A percentile compares a stretch with the other conserved stretches of the same genome.
Conservation (phyloP, 2,113 vertebrate species). For the Calidris pygmaea region DNA sequence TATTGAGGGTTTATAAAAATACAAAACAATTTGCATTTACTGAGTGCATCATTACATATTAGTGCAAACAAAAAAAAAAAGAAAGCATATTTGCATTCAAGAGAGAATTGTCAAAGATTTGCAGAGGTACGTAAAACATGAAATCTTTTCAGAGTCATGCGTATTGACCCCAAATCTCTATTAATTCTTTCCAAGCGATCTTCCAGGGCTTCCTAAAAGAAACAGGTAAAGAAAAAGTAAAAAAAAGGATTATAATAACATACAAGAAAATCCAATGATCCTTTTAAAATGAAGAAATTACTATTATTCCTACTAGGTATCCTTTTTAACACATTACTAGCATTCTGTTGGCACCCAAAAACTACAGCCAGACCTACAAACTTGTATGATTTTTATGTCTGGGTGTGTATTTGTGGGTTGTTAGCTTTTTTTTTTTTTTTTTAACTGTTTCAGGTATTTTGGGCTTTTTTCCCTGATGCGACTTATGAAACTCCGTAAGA, state of each 20-base stretch:
- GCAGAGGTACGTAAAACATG: slow-evolving; percentile 90
- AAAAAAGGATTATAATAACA: background rate
- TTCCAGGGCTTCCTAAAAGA: slow-evolving; percentile 88
- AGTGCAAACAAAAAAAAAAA: slow-evolving; percentile 76
- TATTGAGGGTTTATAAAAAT: slow-evolving; percentile 70
- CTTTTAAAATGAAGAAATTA: background rate
- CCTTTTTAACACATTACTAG: background rate
- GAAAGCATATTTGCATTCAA: slow-evolving; percentile 54
- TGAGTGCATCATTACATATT: slow-evolving; percentile 70
- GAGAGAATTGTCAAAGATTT: slow-evolving; percentile 80
- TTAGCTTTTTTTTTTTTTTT: background rate
- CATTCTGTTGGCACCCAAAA: background rate
- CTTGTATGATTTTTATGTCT: background rate
- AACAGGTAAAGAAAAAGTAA: background rate
- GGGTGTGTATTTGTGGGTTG: background rate
- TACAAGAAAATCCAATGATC: background rate
- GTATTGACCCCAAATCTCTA: slow-evolving; percentile 88
- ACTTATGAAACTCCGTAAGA: background rate
- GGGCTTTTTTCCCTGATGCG: fast-evolving
- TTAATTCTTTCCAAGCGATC: slow-evolving; percentile 91
- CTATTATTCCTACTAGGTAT: background rate
- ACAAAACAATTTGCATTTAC: slow-evolving; percentile 75
- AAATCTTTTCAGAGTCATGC: slow-evolving; percentile 95
- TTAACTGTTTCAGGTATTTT: background rate
- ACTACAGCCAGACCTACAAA: background rate